Evolutionary conservation across 1,140 invertebrate species (phyloP).

Genomic region (Apis florea): DNA sequence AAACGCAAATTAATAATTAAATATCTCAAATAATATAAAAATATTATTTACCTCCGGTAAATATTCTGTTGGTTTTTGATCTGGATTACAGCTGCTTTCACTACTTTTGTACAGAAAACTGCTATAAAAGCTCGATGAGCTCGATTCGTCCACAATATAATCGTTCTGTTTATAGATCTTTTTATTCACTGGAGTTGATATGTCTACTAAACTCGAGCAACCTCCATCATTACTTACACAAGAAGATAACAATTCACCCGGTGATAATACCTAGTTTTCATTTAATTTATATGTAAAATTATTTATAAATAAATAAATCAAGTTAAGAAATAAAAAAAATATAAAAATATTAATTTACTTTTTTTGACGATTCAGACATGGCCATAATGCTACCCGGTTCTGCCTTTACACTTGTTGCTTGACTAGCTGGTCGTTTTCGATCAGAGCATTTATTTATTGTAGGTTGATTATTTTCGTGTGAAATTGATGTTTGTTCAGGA

Average conservation of each 20-base stretch:
- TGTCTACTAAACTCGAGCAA: conserved; percentile 62
- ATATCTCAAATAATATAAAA: not conserved
- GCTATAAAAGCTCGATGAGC: conserved; percentile 78
- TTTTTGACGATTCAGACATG: conserved; percentile 82
- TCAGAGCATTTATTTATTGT: conserved; percentile 37
- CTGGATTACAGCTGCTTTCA: conserved; percentile 69
- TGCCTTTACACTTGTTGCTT: conserved; percentile 83
- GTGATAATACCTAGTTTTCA: conserved; percentile 61
- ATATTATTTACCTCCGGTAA: conserved; percentile 32
- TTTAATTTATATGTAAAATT: not conserved
- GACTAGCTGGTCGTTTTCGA: conserved; percentile 79
- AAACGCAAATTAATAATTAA: not conserved
- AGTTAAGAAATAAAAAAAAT: not conserved
- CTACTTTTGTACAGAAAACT: conserved; percentile 76
- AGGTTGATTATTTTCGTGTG: conserved; percentile 25
- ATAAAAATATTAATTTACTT: conserved; percentile 64
- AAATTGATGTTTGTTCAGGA: conserved; percentile 59
- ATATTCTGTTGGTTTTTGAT: conserved; percentile 52
- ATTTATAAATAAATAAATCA: not conserved
- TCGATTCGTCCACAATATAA: conserved; percentile 73
- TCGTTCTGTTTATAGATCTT: conserved; percentile 55
- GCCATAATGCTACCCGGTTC: conserved; percentile 82
- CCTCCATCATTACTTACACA: conserved; percentile 66
- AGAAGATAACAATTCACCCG: conserved; percentile 65
- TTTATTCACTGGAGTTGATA: conserved; percentile 34